Evolutionary conservation across 2,113 vertebrate genomes (phyloP).

Genomic region (Plotosus lineatus): DNA sequence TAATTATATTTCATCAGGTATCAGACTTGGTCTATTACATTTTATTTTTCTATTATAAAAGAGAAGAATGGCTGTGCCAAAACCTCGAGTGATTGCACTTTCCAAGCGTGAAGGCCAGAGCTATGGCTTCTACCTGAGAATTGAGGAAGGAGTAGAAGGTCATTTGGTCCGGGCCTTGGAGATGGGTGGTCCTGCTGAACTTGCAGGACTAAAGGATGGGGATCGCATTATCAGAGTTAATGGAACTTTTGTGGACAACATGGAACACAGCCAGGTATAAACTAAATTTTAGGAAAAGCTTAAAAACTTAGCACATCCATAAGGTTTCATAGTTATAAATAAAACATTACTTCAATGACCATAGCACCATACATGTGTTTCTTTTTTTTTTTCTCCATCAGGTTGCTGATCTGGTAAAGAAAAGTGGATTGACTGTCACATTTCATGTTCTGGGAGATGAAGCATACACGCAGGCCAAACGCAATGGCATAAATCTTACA

Average conservation of each 20-base stretch:
- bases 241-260: conserved; percentile 80
- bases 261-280: conserved; percentile 82
- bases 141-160: conserved; percentile 79
- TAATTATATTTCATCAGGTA: background rate
- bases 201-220: conserved; percentile 87
- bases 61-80: conserved; percentile 77
- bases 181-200: conserved; percentile 78
- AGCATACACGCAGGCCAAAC: conserved; percentile 80
- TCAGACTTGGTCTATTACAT: background rate
- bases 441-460: conserved; percentile 82
- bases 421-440: conserved; percentile 74
- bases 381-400: conserved; percentile 53
- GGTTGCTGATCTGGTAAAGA: conserved; percentile 85
- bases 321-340: background rate
- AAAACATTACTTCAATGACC: background rate
- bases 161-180: conserved; percentile 87
- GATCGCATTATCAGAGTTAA: conserved; percentile 89
- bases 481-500: conserved; percentile 70
- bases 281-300: background rate
- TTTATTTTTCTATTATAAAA: conserved; percentile 16
- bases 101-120: conserved; percentile 76
- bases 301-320: background rate
- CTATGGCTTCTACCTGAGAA: conserved; percentile 87
- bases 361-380: background rate
- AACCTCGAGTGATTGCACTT: conserved; percentile 79